Evolutionary conservation across 2,888 invertebrate genomes (phyloP), one percentile per base, ranked within the genome.

Genomic region (Eupithecia insigniata): DNA sequence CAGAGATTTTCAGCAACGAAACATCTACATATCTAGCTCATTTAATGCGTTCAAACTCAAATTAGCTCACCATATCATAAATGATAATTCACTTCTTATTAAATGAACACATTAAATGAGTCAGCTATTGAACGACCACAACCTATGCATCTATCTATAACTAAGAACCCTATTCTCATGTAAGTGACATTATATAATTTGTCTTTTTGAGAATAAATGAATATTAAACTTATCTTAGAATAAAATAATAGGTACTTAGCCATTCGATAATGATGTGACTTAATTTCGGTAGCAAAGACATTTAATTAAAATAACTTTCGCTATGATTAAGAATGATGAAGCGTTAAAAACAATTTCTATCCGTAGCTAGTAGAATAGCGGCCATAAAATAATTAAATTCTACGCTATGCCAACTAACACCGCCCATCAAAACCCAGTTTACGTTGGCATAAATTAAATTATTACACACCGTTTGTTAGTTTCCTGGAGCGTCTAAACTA

Each of bases 401-500:
- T 5, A 26, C 55, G 55, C 26, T 26, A 14, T 55, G 26, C 55
- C 1, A 55, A 26, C 55, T 55, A 26, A 55, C 55, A 55, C 55
- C 26, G 26, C 26, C 55, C 55, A n/a, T 55, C 55, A 55, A 55
- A 51, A 55, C 55, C 26, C 5, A 55, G 55, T 55, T 55, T 26
- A 55, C 55, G 26, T 55, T 26, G 55, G 14, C 22, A 55, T 55
- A 22, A 55, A 55, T 55, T 55, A 26, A 55, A 26, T 55, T 55
- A 55, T 55, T 55, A 66, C 32, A 64, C n/a, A 36, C 55, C 30
- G 60, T 30, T 30, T 60, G 28, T 60, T 16, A 30, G 60, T 60
- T 60, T 60, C 60, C 18, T 28, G 28, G 18, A 30, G 60, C 60
- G 60, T 30, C 16, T 8, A 60, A 30, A 28, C 26, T 60, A 60